Evolutionary conservation across 2,888 invertebrate species (phyloP), one percentile per base, ranked within the genome.

Genomic region (Philaethria dido): DNA sequence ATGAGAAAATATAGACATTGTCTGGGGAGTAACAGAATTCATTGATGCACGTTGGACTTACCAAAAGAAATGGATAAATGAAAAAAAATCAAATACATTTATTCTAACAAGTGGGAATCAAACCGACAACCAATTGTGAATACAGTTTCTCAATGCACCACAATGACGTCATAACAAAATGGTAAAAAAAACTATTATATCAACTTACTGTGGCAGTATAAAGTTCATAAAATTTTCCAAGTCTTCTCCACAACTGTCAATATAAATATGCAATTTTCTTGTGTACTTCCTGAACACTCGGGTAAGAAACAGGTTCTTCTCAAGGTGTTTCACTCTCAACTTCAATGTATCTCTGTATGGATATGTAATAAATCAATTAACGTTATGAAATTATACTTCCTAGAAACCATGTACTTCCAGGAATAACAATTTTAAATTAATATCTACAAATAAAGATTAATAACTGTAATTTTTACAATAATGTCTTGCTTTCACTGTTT

Each of bases 181-280:
- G n/a, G 6, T 33, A 33, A 8, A 3, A 14, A 5, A n/a, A 60
- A 45, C 8, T 6, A 45, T 13, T 25, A 11, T 16, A 59, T 29
- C 68, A 22, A 87, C 88, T 90, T 70, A 92, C 92, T 84, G 84
- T 72, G 87, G 83, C 69, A 92, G 76, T 18, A 91, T 78, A 70
- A 75, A 78, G 70, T 80, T 80, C 75, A 86, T 80, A 73, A 92
- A 89, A 52, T 81, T 78, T 42, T 85, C 81, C 36, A 87, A 73
- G 20, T 88, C 84, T 6, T 78, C 78, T 3, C 80, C 80, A 22
- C 68, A 79, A 76, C 82, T 80, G 74, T 88, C 84, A 3, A 93
- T 73, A 70, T 82, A 80, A 1, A 92, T 70, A 70, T 87, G 84
- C 13, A 93, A 78, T 54, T 72, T 81, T 52, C 73, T 80, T 2